Evolutionary conservation across 2,888 invertebrate species (phyloP), one percentile per base, ranked within the genome.

Genomic region (Pyrrhosoma nymphula): DNA sequence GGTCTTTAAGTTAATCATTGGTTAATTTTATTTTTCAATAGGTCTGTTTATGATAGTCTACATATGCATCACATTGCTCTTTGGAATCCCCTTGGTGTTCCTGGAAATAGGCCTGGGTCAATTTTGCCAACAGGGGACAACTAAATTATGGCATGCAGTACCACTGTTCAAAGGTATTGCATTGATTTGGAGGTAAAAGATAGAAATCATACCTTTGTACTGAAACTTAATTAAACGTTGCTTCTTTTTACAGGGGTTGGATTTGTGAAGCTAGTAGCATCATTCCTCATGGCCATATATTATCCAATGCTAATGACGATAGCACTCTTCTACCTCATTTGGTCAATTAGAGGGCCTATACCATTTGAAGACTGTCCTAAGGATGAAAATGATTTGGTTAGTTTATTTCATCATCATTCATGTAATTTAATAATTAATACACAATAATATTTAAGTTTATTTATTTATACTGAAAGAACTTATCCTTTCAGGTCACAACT

Each of bases 111-210:
- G 98, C 0, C 96, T 98, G 0, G 98, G 98, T 14, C 98, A 98
- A 96, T 97, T 98, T 95, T 98, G 98, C 95, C 98, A 98, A 96
- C 98, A 98, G 96, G 98, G 98, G 56, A 97, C 98, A 39, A 97
- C 98, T 12, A 98, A 98, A 93, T 97, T 98, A 39, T 98, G 98
- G 98, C 97, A 97, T 96, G 98, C 98, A 0, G 98, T 98, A 82
- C 98, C 98, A 0, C 97, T 98, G 96, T 98, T 98, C 96, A 97
- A 97, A 97, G 98, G 98, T 98, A 60, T 95, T 90, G 60, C 3
- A 1, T 55, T 90, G 16, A 90, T 30, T 47, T 90, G 56, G 12
- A n/a, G 30, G n/a, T 47, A 30, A 56, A 56, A 16, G 20, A 4
- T 55, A 55, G 26, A 23, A 30, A 55, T 35, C 55, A 20, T 89